A percentile compares a stretch with the other conserved stretches of the same genome.
phyloP scores from a whole-genome alignment of 2,888 invertebrate genomes.

The Xanthorhoe spadicearia region DNA sequence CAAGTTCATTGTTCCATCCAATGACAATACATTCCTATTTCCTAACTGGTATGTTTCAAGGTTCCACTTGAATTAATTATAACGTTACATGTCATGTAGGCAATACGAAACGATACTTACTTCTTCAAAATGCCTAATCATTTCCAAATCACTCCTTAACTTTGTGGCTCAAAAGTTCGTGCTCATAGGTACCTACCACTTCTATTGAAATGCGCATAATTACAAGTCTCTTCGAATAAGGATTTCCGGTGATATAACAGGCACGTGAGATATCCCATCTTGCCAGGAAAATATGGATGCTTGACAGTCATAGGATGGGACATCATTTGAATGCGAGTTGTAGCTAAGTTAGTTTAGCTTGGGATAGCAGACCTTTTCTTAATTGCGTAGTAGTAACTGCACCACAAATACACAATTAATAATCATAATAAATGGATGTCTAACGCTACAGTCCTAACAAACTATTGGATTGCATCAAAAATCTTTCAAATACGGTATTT shows the following conservation, averaged over 20 bases:
- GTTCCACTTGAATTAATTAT: conserved; percentile 59
- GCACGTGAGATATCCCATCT: conserved; percentile 30
- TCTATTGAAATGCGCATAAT: conserved; percentile 25
- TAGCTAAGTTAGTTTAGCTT: too few species aligned
- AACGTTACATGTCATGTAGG: conserved; percentile 34
- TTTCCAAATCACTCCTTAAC: background rate
- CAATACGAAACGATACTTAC: too few species aligned
- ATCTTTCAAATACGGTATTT: too few species aligned
- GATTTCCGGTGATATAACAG: conserved; percentile 36
- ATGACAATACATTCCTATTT: conserved; percentile 47
- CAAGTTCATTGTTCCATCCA: conserved; percentile 41
- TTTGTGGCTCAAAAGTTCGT: background rate
- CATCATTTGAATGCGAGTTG: background rate
- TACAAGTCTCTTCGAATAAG: conserved; percentile 9
- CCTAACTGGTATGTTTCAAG: conserved; percentile 57
- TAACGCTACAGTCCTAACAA: too few species aligned
- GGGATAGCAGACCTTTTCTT: too few species aligned
- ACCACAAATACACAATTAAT: too few species aligned
- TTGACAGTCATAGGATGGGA: too few species aligned
- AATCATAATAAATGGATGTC: background rate
- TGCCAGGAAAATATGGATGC: conserved; percentile 8
- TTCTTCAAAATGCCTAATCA: background rate
- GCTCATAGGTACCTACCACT: background rate
- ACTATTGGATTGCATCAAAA: too few species aligned
- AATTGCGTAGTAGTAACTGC: too few species aligned